These are phyloP conservation scores for Chaetogeoica ovagalla DNA, from an alignment of 2,888 invertebrate genomes.

Conservation along the genomic window DNA sequence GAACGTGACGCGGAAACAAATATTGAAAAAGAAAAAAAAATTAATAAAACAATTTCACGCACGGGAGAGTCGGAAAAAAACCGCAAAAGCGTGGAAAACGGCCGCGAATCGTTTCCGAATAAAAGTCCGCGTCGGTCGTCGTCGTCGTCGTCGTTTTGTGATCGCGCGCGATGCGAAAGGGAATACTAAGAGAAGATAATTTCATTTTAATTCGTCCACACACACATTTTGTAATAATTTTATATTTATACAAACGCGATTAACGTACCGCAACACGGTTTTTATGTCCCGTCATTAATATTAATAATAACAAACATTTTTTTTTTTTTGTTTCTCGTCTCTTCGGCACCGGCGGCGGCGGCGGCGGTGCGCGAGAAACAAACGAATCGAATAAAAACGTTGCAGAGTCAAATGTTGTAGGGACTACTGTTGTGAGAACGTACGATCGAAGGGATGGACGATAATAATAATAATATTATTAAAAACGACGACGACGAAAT, in stretches of 20 bases:
- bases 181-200: conserved; percentile 30
- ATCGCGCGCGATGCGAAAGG: background rate
- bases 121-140: conserved; percentile 14
- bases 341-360: too few species aligned
- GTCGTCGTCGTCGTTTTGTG: too few species aligned
- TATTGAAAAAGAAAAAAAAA: background rate
- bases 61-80: too few species aligned
- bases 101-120: background rate
- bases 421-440: background rate
- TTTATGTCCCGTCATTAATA: conserved; percentile 49
- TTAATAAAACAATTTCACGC: too few species aligned
- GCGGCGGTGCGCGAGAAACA: too few species aligned
- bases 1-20: background rate
- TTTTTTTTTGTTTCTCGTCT: background rate
- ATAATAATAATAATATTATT: background rate
- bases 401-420: conserved; percentile 11
- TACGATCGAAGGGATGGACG: background rate
- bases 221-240: background rate
- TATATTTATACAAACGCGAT: conserved; percentile 37
- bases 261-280: conserved; percentile 52
- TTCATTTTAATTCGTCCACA: conserved; percentile 38
- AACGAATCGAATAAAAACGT: conserved; percentile 24
- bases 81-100: too few species aligned
- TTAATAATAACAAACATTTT: conserved; percentile 35
- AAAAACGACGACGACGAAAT: background rate